These are phyloP conservation scores for Drosophila mojavensis DNA, from an alignment of 1,140 invertebrate species.

Conservation along the genomic window DNA sequence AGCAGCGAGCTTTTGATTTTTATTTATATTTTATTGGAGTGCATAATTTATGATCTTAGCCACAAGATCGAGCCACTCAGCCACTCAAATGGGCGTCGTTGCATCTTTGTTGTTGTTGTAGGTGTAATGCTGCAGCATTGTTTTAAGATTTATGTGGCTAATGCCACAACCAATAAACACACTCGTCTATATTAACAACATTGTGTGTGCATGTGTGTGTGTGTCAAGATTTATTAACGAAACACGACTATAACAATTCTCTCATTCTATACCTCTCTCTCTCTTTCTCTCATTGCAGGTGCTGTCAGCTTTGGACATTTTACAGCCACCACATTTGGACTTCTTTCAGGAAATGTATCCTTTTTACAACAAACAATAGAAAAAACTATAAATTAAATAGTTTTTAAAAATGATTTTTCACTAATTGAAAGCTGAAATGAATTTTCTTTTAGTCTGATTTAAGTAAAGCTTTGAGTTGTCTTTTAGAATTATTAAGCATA, in stretches of 20 bases:
- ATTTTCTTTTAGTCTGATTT: too few relatives aligned
- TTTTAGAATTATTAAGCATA: too few relatives aligned
- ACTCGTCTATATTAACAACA: conserved; percentile 21
- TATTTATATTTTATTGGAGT: conserved; percentile 60
- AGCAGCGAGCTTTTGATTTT: conserved; percentile 54
- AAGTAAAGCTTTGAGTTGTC: too few relatives aligned
- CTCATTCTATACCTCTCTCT: conserved; percentile 19
- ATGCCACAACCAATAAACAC: conserved; percentile 49
- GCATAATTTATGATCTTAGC: conserved; percentile 65
- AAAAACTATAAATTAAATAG: not conserved
- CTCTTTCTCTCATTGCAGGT: conserved; percentile 89
- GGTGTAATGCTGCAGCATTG: conserved; percentile 33
- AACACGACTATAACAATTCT: conserved; percentile 8
- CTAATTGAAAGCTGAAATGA: too few relatives aligned
- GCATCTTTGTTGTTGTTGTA: conserved; percentile 10
- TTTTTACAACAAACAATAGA: conserved; percentile 86
- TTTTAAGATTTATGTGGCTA: conserved; percentile 45
- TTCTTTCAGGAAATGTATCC: conserved; percentile 99
- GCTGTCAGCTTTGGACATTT: conserved; percentile 96
- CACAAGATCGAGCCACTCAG: too few relatives aligned
- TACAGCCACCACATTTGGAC: conserved; percentile 98
- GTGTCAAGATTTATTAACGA: conserved; percentile 48
- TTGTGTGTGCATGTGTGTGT: not conserved
- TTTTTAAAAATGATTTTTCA: too few relatives aligned
- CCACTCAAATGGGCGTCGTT: conserved; percentile 7